These are phyloP conservation scores for Drosophila parthenogenetica DNA, from an alignment of 2,888 invertebrate species.

Conservation along the genomic window DNA sequence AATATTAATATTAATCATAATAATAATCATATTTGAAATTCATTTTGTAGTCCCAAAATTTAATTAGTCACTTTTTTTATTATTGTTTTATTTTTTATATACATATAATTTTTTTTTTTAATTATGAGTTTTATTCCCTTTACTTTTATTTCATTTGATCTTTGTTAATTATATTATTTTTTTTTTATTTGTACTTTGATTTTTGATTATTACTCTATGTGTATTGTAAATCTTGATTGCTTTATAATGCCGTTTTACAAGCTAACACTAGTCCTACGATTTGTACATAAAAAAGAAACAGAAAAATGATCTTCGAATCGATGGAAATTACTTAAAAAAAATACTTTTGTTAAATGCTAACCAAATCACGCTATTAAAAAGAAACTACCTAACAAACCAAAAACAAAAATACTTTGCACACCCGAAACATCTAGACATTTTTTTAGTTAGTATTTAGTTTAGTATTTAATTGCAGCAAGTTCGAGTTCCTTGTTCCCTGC, in stretches of 20 bases:
- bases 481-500: not conserved
- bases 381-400: conserved; percentile 7
- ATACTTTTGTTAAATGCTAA: conserved; percentile 15
- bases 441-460: conserved; percentile 12
- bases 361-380: conserved; percentile 24
- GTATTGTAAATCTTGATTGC: conserved; percentile 37
- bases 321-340: conserved; percentile 18
- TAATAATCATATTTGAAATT: conserved; percentile 9
- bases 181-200: conserved; percentile 2
- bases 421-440: not conserved
- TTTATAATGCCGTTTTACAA: conserved; percentile 3
- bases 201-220: conserved; percentile 1
- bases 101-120: conserved; percentile 37
- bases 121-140: conserved; percentile 18
- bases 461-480: conserved; percentile 21
- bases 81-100: conserved; percentile 26
- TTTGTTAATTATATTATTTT: conserved; percentile 20
- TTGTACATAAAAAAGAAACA: conserved; percentile 42
- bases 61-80: conserved; percentile 17
- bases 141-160: not conserved
- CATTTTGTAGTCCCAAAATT: conserved; percentile 8
- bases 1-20: conserved; percentile 9
- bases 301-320: conserved; percentile 32
- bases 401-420: conserved; percentile 1
- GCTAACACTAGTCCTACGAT: conserved; percentile 41